Conservation (phyloP, 2,113 vertebrate genomes). For the Anarhynchus alexandrinus region DNA sequence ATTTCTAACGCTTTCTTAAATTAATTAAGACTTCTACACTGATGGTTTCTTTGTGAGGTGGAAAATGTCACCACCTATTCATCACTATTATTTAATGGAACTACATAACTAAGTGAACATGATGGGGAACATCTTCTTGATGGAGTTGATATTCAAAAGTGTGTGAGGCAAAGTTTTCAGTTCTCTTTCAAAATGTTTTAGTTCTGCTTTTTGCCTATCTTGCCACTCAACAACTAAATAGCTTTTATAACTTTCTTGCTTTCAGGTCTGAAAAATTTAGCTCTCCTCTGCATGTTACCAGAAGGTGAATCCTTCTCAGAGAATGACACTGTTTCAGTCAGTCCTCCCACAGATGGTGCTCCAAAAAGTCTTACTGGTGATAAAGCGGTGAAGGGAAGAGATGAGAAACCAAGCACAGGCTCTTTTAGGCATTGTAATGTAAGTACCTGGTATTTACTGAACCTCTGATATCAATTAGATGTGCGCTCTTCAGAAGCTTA, state of each 20-base stretch:
- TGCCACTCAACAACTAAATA: neutral
- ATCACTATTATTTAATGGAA: neutral
- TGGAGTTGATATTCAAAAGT: neutral
- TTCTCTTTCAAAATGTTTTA: neutral
- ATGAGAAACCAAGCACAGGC: neutral
- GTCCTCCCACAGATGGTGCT: constrained; percentile 1
- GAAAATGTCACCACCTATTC: neutral
- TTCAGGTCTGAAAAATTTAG: constrained; percentile 86
- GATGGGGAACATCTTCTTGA: neutral
- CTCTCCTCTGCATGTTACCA: constrained; percentile 86
- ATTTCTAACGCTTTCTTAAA: neutral
- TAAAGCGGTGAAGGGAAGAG: neutral
- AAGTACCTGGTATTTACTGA: neutral
- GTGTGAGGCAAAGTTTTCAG: neutral
- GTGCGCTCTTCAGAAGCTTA: neutral
- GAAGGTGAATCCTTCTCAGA: constrained; percentile 78
- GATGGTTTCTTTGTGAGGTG: neutral
- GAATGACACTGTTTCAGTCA: constrained; percentile 58
- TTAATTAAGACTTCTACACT: neutral
- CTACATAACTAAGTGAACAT: neutral
- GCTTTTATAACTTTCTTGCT: neutral
- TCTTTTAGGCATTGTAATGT: constrained; percentile 1
- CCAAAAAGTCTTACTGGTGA: constrained; percentile 2
- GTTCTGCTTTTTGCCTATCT: neutral
- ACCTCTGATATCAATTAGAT: neutral